phyloP scores from a whole-genome alignment of 2,113 vertebrate species.

The Forbesichthys papilliferus region DNA sequence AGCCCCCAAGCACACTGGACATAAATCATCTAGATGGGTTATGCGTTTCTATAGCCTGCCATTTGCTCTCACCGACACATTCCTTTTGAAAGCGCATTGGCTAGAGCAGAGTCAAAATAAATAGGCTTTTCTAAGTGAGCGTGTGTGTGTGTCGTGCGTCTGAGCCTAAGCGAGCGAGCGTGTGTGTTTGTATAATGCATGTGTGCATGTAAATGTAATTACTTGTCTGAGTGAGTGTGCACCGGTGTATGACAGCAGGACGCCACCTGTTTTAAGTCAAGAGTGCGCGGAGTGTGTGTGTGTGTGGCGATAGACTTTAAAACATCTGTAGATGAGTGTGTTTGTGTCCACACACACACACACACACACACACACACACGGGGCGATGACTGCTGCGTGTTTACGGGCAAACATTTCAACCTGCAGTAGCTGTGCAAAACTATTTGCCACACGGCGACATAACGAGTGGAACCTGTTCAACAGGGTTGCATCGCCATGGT shows the following conservation, averaged over 20 bases:
- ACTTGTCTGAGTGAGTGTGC: slow-evolving; percentile 70
- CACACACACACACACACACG: neutral
- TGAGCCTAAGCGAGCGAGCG: slow-evolving; percentile 31
- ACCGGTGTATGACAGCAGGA: slow-evolving; percentile 66
- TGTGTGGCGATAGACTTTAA: slow-evolving; percentile 1
- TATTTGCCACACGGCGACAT: slow-evolving; percentile 46
- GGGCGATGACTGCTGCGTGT: slow-evolving; percentile 4
- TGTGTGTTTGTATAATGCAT: slow-evolving; percentile 53
- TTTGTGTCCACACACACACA: neutral
- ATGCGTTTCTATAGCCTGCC: slow-evolving; percentile 59
- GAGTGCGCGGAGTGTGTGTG: neutral
- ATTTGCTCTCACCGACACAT: slow-evolving; percentile 67
- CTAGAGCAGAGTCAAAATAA: slow-evolving; percentile 64
- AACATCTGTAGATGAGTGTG: neutral
- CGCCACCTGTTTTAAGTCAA: slow-evolving; percentile 61
- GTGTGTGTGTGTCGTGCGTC: slow-evolving; percentile 52
- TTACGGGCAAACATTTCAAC: slow-evolving; percentile 16
- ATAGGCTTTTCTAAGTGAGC: slow-evolving; percentile 51
- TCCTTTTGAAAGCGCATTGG: slow-evolving; percentile 46
- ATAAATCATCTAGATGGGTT: slow-evolving; percentile 66
- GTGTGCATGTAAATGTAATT: slow-evolving; percentile 69
- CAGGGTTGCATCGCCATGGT: slow-evolving; percentile 52
- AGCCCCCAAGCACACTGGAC: slow-evolving; percentile 43
- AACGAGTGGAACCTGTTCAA: slow-evolving; percentile 60
- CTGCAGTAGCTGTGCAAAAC: slow-evolving; percentile 20